phyloP scores from a whole-genome alignment of 2,113 vertebrate species.

The Trogon surrucura region DNA sequence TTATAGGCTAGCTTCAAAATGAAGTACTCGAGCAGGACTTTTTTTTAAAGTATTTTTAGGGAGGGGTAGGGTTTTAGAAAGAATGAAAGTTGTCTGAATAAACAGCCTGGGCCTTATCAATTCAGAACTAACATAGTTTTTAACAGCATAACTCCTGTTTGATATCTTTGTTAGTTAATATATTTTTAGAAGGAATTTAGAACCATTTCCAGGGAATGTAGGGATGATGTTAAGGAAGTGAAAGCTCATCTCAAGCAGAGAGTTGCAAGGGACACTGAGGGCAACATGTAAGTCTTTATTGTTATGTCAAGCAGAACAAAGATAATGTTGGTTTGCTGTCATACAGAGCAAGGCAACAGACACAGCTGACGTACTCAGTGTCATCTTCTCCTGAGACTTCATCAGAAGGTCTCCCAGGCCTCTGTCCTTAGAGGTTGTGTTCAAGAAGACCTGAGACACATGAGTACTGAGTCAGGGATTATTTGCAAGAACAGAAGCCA shows the following conservation, averaged over 20 bases:
- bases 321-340: background rate
- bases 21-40: rapidly evolving
- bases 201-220: background rate
- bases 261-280: background rate
- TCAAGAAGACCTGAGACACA: background rate
- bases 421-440: background rate
- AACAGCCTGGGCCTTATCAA: background rate
- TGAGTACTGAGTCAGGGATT: background rate
- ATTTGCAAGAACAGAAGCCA: background rate
- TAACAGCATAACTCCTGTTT: background rate
- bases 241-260: background rate
- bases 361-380: background rate
- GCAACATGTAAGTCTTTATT: background rate
- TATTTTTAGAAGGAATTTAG: background rate
- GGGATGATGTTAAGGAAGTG: background rate
- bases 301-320: background rate
- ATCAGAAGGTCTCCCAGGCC: background rate
- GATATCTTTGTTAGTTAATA: background rate
- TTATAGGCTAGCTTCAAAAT: background rate
- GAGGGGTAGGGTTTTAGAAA: background rate
- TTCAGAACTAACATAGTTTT: background rate
- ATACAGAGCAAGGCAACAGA: background rate
- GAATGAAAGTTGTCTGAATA: background rate
- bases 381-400: background rate
- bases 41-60: background rate